Percentiles rank a stretch among this genome's conserved stretches.
phyloP scores from a whole-genome alignment of 2,113 vertebrate species.

The Scatophagus argus region DNA sequence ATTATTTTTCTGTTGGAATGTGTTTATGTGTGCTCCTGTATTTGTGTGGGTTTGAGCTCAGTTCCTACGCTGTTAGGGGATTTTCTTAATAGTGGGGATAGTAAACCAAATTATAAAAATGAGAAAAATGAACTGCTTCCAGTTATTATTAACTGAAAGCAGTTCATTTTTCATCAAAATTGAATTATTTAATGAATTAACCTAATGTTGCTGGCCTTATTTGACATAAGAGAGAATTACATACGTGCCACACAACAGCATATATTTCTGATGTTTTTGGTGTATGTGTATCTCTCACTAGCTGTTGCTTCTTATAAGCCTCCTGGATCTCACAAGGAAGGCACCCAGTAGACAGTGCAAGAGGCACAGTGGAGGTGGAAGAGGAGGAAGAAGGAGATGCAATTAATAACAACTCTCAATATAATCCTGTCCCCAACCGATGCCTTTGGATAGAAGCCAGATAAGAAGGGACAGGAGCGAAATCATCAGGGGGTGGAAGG shows the following conservation, averaged over 20 bases:
- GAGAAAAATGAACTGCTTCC: background rate
- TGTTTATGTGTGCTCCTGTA: background rate
- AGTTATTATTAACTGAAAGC: too few species aligned
- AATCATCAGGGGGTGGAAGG: conserved; percentile 52
- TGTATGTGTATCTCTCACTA: conserved; percentile 17
- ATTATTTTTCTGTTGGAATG: background rate
- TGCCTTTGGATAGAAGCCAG: conserved; percentile 75
- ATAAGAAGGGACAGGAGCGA: conserved; percentile 73
- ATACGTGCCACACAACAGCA: conserved; percentile 3
- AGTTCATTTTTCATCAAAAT: too few species aligned
- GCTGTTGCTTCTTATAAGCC: conserved; percentile 48
- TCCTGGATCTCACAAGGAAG: conserved; percentile 56
- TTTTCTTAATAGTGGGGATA: background rate
- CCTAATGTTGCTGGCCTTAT: background rate
- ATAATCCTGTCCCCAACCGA: conserved; percentile 78
- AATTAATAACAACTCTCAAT: conserved; percentile 77
- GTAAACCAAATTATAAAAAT: background rate
- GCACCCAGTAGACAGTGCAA: conserved; percentile 53
- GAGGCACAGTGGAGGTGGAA: conserved; percentile 53
- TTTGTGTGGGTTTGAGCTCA: background rate
- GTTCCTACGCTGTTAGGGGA: background rate
- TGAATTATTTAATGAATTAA: background rate
- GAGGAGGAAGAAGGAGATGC: conserved; percentile 66
- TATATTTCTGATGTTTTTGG: conserved; percentile 14
- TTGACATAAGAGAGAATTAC: background rate